Evolutionary conservation across 2,888 invertebrate genomes (phyloP), one percentile per base, ranked within the genome.

Genomic region (Yponomeuta cagnagella): DNA sequence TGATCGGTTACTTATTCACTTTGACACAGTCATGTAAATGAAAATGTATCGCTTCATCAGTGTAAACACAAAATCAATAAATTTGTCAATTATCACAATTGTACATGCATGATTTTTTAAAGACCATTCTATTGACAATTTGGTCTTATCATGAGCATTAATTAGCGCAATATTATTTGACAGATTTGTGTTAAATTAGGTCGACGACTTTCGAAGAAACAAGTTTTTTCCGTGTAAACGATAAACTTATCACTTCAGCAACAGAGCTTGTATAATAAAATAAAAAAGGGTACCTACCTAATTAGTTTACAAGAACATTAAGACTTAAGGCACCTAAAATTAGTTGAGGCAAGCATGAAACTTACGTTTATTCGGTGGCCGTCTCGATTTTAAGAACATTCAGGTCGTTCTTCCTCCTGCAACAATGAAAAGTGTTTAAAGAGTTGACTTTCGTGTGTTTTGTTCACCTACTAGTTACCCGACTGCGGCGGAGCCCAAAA

Each of bases 341-440:
- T 43, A 5, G 43, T 43, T 43, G 8, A 43, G 43, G 43, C 43
- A 43, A 43, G 43, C 43, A 5, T 8, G 15, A 58, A 4, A 85
- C 90, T 90, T 82, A 91, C 90, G 80, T 87, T 89, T 88, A 91
- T 82, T 85, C 80, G 82, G 85, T 82, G 86, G 85, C 82, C 82
- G 80, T 81, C 83, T 80, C 79, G 84, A 85, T 81, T 83, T 80
- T 80, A 86, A 83, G 83, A 81, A 83, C 87, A 90, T 90, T 86
- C 88, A 90, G 87, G 82, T 88, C 82, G 82, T 76, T 78, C 83
- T 79, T 82, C 83, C 82, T 85, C 89, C 90, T 90, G 85, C 74
- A 85, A 87, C 82, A 86, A 82, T 82, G 76, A 83, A 78, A 80
- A 79, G 75, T 73, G 66, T 15, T 58, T 15, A 52, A 2, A 23